Base-by-base conservation (phyloP, 2,888 invertebrate genomes). In the Andrena marginata region DNA sequence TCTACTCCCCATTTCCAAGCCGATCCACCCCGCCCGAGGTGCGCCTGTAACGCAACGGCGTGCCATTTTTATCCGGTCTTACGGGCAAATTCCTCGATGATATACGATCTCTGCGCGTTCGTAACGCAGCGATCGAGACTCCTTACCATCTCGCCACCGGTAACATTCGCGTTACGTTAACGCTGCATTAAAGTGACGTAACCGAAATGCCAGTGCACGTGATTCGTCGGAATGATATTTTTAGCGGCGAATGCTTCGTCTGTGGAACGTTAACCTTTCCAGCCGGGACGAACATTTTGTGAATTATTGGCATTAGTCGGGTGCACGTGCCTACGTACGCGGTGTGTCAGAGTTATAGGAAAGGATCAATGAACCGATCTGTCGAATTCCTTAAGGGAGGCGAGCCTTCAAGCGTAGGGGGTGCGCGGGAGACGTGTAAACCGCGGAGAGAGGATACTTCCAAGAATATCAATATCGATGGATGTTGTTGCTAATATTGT, bases 201-300 rank as follows among this genome's bases (percentile, higher is more conserved):
- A 76, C 62, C 60, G 51, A 51, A 35, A 54, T 23, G 42, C 63
- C 63, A 23, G 23, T 63, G 42, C 42, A 56, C 31, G 71, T 64
- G 71, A 76, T 71, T 76, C 63, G 63, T 70, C 63, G 42, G 54
- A 54, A 54, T 69, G 70, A 62, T 76, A 76, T 76, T 76, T 76
- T 76, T 69, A 76, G 31, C 56, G n/a, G 16, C 20, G 20, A 54
- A 31, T 51, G 20, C n/a, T 51, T 54, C 76, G 62, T 10, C 63
- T 71, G 42, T 56, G 71, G 71, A 76, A 76, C 63, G 62, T 35
- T 62, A 62, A 70, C 76, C 76, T 76, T 76, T 76, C 35, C 35
- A 70, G 20, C 3, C 16, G 5, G 4, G 16, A 67, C 4, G 49
- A 23, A 20, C 62, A 20, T 23, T 67, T 68, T 68, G 74, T 60